Conservation (phyloP, 2,113 vertebrate genomes). For the Mobula hypostoma region DNA sequence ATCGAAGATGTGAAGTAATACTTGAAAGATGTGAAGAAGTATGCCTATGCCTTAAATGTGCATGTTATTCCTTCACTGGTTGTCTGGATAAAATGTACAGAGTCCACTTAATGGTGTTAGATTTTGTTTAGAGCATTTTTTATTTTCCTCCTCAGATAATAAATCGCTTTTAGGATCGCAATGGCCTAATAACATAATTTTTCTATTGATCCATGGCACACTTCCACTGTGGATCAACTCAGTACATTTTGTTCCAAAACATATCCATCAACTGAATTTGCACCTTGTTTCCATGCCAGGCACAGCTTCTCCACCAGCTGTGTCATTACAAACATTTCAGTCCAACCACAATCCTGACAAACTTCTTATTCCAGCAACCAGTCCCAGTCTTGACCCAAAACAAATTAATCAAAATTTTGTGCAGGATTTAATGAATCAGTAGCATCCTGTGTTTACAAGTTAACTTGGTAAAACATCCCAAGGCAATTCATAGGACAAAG, state of each 20-base stretch:
- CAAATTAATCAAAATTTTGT: background rate
- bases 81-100: background rate
- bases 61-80: background rate
- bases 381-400: background rate
- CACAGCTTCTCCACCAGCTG: background rate
- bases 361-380: background rate
- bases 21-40: background rate
- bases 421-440: background rate
- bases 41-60: slow-evolving; percentile 5
- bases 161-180: background rate
- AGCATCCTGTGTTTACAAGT: background rate
- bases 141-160: background rate
- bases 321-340: background rate
- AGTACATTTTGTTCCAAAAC: background rate
- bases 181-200: background rate
- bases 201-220: background rate
- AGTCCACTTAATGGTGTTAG: background rate
- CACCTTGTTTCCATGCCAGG: background rate
- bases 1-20: background rate
- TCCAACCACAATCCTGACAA: background rate
- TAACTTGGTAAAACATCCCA: background rate
- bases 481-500: background rate
- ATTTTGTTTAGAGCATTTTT: background rate
- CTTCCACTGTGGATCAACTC: background rate
- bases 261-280: background rate